Base-by-base conservation (phyloP, 2,113 vertebrate genomes). In the Perca schrenkii region DNA sequence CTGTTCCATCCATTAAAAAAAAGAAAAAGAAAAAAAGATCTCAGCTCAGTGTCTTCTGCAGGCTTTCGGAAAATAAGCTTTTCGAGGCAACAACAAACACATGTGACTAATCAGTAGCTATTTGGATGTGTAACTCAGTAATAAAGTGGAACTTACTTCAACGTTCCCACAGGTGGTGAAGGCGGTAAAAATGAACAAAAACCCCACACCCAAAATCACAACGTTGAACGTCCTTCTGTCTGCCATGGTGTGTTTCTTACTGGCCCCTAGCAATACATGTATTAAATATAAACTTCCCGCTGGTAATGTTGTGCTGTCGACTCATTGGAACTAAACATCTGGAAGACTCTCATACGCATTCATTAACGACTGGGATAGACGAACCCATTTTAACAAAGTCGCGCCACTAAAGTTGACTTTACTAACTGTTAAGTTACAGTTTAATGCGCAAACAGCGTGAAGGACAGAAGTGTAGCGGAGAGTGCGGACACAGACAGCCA, bases 91-190 rank as follows among this genome's bases (percentile, higher is more conserved):
- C 25, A 36, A 3, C 15, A 47, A 54, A 62, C 19, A 14, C 4
- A 47, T 7, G 31, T 25, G 16, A 28, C 8, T 46, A 19, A 7
- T 1, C 25, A 16, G 19, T 17, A 19, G n/a, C 11, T 22, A 2
- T 40, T 21, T 53, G 4, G 4, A 1, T 46, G 28, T 11, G 43
- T 16, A 74, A 53, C n/a, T 2, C n/a, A 2, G 2, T 21, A 8
- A 49, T 31, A 15, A 43, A 40, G 43, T 19, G 31, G 1, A 6
- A 92, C 94, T 95, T 89, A 96, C 95, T 88, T 95, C 95, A 31
- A 96, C 68, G 87, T 96, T 96, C 17, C 95, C 96, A 75, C 94
- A 95, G 2, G 96, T 96, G 28, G 95, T 96, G 86, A 96, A 96
- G 5, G 96, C 95, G 47, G 95, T 95, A 47, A 96, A 96, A 81